A percentile compares a stretch with the other conserved stretches of the same genome.
phyloP scores from a whole-genome alignment of 2,888 invertebrate species.

The Machimus atricapillus region DNA sequence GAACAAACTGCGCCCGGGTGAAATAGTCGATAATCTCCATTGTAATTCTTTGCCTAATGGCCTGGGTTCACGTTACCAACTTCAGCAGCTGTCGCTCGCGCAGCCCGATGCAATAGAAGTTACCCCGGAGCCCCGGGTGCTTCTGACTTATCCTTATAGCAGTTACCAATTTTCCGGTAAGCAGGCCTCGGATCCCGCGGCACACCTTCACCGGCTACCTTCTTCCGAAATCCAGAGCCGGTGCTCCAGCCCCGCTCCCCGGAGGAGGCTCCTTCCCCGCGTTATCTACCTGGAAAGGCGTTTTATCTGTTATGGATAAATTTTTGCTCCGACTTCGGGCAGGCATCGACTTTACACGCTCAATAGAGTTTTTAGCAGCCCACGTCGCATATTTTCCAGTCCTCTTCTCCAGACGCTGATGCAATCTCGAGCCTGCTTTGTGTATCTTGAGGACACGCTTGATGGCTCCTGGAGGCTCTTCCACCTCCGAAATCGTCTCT shows the following conservation, averaged over 20 bases:
- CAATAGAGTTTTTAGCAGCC: constrained; percentile 19
- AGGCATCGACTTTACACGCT: constrained; percentile 32
- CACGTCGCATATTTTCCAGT: background rate
- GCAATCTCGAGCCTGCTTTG: constrained; percentile 7
- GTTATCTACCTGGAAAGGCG: constrained; percentile 20
- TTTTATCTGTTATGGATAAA: constrained; percentile 40
- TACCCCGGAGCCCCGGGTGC: background rate
- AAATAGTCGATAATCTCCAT: constrained; percentile 31
- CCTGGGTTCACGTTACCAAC: background rate
- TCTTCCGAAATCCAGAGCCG: constrained; percentile 15
- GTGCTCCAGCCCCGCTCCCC: background rate
- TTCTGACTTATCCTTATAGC: background rate
- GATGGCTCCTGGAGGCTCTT: constrained; percentile 23
- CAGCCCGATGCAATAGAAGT: constrained; percentile 3
- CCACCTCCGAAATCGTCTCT: constrained; percentile 25
- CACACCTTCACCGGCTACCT: background rate
- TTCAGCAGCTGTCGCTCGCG: background rate
- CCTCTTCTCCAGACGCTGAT: background rate
- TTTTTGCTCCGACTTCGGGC: constrained; percentile 27
- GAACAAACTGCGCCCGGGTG: background rate
- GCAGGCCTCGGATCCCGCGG: background rate
- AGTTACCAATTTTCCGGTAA: constrained; percentile 26
- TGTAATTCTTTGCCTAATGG: constrained; percentile 16
- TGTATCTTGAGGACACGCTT: constrained; percentile 25
- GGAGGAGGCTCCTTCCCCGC: background rate